Base-by-base conservation (phyloP, 2,113 vertebrate genomes). In the Clarias macrocephalus region DNA sequence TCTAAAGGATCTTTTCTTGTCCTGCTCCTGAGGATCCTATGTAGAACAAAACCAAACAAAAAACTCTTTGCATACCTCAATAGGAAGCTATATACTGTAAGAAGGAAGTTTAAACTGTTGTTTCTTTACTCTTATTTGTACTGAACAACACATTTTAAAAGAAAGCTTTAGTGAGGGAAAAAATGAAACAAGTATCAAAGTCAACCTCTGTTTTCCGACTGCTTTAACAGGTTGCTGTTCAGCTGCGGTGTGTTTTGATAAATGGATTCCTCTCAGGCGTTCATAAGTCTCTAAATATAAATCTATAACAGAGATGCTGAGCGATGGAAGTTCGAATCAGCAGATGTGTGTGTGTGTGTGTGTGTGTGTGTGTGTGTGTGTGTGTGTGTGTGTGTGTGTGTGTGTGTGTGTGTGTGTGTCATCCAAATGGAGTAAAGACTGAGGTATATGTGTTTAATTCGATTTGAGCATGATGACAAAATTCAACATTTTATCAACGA, bases 271-370 rank as follows among this genome's bases (percentile, higher is more conserved):
- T 72, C 15, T 59, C 65, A 72, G 56, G 66, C 57, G 54, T 59
- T 84, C 68, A 42, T 19, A 48, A 48, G 21, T 59, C 56, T 75
- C 54, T 59, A 84, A 60, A 37, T 23, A 75, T 84, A 84, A 84
- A 84, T 84, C 83, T 60, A 73, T 59, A 59, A 42, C 52, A 12
- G 54, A 73, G 83, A 15, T 30, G 4, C 28, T 33, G 82, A 68
- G 82, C 23, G 21, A 73, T 60, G 83, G 42, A 84, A 60, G 13
- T 21, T 5, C 2, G 12, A 33, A 18, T 23, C 52, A 59, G 48
- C 30, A 57, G 16, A 15, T 18, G 18, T 62, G 75, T 56, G 48
- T 54, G 37, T 25, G 42, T n/a, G 73, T 76, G 73, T 76, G 73
- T 15, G 42, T 54, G 72, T 75, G 70, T 73, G 70, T 72, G 16